A percentile compares a stretch with the other conserved stretches of the same genome.
Evolutionary conservation across 2,113 vertebrate genomes (phyloP).

Genomic region (Phoxinus phoxinus): DNA sequence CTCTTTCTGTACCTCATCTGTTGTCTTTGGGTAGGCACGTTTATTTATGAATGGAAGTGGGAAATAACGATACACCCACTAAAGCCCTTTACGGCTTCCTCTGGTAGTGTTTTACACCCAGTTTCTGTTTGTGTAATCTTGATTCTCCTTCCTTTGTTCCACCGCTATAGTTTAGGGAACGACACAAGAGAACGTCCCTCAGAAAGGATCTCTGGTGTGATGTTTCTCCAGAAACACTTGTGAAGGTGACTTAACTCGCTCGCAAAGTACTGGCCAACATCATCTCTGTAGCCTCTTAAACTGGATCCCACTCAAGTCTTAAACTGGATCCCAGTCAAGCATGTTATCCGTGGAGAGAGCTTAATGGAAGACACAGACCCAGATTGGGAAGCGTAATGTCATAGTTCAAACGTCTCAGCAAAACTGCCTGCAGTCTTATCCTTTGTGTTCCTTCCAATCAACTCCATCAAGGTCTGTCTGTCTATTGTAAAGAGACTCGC

Average conservation of each 20-base stretch:
- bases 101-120: conserved; percentile 62
- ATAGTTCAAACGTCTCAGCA: conserved; percentile 37
- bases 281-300: conserved; percentile 5
- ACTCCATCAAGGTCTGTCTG: conserved; percentile 57
- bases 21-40: conserved; percentile 48
- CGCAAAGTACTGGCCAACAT: not conserved
- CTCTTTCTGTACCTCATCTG: conserved; percentile 35
- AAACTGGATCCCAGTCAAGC: conserved; percentile 30
- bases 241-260: conserved; percentile 60
- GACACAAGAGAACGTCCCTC: conserved; percentile 62
- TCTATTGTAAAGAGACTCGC: conserved; percentile 67
- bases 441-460: conserved; percentile 62
- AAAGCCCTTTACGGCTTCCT: conserved; percentile 62
- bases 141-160: conserved; percentile 73
- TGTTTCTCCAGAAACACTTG: conserved; percentile 56
- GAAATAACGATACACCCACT: conserved; percentile 67
- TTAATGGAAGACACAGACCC: conserved; percentile 36
- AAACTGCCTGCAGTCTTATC: conserved; percentile 56
- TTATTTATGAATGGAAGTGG: conserved; percentile 62
- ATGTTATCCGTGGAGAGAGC: not conserved
- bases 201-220: conserved; percentile 47
- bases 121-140: conserved; percentile 72
- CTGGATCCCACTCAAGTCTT: conserved; percentile 32
- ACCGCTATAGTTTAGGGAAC: conserved; percentile 55
- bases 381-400: not conserved